A percentile compares a stretch with the other conserved stretches of the same genome.
Conservation (phyloP, 1,140 invertebrate genomes). For the Nomia melanderi region DNA sequence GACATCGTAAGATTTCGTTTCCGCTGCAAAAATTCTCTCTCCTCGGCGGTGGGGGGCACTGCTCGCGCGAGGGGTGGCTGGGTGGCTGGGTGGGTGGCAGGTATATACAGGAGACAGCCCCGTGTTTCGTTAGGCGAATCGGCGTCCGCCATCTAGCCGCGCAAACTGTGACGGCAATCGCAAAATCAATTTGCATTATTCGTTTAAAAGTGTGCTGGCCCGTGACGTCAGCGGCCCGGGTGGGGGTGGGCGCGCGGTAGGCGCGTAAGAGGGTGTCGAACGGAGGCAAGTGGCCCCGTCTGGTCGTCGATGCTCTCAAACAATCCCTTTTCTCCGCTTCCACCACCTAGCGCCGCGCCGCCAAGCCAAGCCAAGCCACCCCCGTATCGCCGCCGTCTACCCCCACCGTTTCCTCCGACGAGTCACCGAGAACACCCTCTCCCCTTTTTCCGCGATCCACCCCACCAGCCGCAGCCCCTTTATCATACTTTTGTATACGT, state of each 20-base stretch:
- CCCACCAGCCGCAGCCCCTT: conserved; percentile 51
- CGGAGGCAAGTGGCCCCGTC: conserved; percentile 69
- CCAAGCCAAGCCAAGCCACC: conserved; percentile 13
- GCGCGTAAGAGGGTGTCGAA: conserved; percentile 64
- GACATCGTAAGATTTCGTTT: neutral
- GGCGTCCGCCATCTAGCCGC: conserved; percentile 30
- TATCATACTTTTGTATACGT: conserved; percentile 64
- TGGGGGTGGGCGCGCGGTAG: conserved; percentile 21
- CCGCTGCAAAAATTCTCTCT: no score
- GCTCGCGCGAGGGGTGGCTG: no score
- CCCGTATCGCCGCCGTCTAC: conserved; percentile 20
- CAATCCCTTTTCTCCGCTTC: conserved; percentile 62
- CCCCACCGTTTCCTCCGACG: conserved; percentile 51
- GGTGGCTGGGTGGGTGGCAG: no score
- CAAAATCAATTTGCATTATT: conserved; percentile 75
- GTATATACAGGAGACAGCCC: no score
- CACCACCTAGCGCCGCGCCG: conserved; percentile 42
- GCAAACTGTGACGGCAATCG: conserved; percentile 60
- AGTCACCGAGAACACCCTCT: conserved; percentile 55
- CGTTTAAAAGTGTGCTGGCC: conserved; percentile 69
- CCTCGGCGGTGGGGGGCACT: no score
- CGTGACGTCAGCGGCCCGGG: conserved; percentile 62
- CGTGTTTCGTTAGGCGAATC: conserved; percentile 8
- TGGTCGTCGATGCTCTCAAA: conserved; percentile 69
- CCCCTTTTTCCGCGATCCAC: conserved; percentile 58